These are phyloP conservation scores for Syngnathoides biaculeatus DNA, from an alignment of 2,113 vertebrate genomes.

Conservation along the genomic window DNA sequence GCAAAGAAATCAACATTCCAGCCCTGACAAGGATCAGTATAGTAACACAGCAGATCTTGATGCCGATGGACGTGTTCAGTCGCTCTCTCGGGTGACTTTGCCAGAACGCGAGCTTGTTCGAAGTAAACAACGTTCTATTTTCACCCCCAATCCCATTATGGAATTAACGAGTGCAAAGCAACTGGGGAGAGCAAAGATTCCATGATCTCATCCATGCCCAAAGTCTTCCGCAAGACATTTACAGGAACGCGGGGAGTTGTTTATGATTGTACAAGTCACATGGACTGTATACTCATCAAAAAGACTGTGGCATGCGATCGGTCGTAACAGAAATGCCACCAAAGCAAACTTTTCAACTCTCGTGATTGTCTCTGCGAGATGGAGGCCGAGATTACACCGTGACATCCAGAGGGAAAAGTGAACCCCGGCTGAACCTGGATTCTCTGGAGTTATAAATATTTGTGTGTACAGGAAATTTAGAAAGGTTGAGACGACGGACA, in stretches of 20 bases:
- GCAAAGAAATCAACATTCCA: not conserved
- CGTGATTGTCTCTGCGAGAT: not conserved
- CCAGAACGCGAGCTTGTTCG: conserved; percentile 53
- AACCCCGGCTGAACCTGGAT: not conserved
- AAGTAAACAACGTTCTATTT: conserved; percentile 67
- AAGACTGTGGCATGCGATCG: not conserved
- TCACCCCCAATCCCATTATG: conserved; percentile 71
- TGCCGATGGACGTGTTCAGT: conserved; percentile 24
- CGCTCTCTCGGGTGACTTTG: conserved; percentile 50
- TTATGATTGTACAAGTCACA: not conserved
- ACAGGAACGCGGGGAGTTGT: not conserved
- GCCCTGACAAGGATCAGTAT: not conserved
- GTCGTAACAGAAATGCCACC: not conserved
- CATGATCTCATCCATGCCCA: not conserved
- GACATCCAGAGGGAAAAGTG: not conserved
- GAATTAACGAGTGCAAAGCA: conserved; percentile 67
- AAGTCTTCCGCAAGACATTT: conserved; percentile 8
- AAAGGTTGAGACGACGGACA: conserved; percentile 30
- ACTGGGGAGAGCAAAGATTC: conserved; percentile 46
- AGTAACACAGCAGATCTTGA: not conserved
- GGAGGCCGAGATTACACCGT: not conserved
- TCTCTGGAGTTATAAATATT: not conserved
- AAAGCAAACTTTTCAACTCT: not conserved
- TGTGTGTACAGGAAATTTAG: conserved; percentile 32
- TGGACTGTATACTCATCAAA: not conserved